phyloP scores from a whole-genome alignment of 2,888 invertebrate species.

The Microctonus hyperodae region DNA sequence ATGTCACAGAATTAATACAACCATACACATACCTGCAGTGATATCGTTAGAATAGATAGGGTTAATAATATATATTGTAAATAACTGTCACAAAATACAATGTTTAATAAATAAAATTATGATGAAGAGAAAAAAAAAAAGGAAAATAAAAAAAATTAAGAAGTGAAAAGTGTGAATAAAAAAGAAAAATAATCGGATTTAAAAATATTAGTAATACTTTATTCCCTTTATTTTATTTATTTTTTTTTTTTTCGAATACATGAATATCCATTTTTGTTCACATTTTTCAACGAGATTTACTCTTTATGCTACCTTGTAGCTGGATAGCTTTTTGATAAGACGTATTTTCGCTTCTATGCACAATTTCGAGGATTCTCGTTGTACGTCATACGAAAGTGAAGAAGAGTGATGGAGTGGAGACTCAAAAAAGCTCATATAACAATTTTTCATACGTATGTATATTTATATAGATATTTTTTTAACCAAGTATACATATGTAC shows the following conservation, averaged over 20 bases:
- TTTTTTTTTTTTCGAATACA: too few species aligned
- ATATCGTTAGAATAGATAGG: slow-evolving; percentile 58
- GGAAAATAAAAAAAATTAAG: slow-evolving; percentile 25
- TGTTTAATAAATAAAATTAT: slow-evolving; percentile 57
- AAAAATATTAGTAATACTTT: not conserved
- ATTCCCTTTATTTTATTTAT: not conserved
- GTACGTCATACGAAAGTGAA: not conserved
- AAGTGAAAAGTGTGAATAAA: not conserved
- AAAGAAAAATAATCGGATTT: not conserved
- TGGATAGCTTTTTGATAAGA: slow-evolving; percentile 6
- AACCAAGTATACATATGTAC: not conserved
- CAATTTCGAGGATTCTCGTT: not conserved
- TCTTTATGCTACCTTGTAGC: not conserved
- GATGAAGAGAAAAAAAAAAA: slow-evolving; percentile 38
- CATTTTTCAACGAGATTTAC: not conserved
- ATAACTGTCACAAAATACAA: slow-evolving; percentile 54
- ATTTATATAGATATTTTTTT: not conserved
- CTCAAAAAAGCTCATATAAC: slow-evolving; percentile 1
- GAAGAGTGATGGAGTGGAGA: not conserved
- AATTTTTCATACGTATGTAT: not conserved
- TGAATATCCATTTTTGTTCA: not conserved
- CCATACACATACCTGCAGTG: slow-evolving; percentile 47
- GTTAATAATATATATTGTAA: slow-evolving; percentile 53
- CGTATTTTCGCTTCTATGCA: not conserved
- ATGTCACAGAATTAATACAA: slow-evolving; percentile 28